These are phyloP conservation scores for Peromyscus californicus DNA, from an alignment of 2,113 vertebrate species.

Conservation along the genomic window DNA sequence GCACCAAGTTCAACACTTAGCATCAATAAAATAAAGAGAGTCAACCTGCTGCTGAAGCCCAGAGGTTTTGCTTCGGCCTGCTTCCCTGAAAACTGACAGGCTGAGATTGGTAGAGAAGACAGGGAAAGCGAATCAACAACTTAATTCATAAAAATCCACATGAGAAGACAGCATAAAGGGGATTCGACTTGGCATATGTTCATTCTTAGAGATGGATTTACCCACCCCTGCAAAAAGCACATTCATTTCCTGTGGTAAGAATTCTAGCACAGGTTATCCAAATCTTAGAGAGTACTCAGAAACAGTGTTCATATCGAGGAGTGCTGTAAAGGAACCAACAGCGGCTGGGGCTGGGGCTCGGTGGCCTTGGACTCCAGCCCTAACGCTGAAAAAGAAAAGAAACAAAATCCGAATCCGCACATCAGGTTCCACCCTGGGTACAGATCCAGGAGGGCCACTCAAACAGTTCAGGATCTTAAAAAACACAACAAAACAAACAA, in stretches of 20 bases:
- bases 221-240: not conserved
- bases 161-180: not conserved
- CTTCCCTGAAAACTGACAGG: not conserved
- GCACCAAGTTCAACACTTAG: not conserved
- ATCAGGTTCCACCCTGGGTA: not conserved
- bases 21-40: not conserved
- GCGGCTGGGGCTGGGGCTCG: not conserved
- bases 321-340: not conserved
- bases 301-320: not conserved
- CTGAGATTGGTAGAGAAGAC: not conserved
- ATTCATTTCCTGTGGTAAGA: constrained; percentile 41
- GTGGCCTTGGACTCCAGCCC: not conserved
- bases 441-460: not conserved
- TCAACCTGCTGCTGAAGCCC: not conserved
- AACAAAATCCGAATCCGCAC: not conserved
- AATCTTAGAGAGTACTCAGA: not conserved
- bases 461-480: not conserved
- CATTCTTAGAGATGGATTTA: not conserved
- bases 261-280: constrained; percentile 50
- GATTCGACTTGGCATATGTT: not conserved
- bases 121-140: not conserved
- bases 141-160: not conserved
- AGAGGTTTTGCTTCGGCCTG: not conserved
- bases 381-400: not conserved
- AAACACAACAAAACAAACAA: not conserved